Evolutionary conservation across 2,797 vertebrate genomes (phyloP).

Genomic region (Liasis olivaceus): DNA sequence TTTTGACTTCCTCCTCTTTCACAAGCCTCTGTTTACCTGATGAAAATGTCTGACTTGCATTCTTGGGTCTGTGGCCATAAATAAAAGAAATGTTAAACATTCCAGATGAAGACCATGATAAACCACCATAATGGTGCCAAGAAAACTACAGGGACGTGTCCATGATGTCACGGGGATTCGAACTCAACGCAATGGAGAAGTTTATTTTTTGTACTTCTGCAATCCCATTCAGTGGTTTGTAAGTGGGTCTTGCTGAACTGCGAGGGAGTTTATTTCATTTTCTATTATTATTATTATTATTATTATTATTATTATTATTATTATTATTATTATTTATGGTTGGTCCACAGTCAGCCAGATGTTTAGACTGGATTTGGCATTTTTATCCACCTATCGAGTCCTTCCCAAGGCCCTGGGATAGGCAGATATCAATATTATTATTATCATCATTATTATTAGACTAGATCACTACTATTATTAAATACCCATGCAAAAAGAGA

Average conservation of each 20-base stretch:
- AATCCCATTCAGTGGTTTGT: not conserved
- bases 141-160: not conserved
- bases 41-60: not conserved
- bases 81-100: not conserved
- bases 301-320: no score
- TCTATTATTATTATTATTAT: not conserved
- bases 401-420: no score
- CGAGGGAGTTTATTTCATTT: not conserved
- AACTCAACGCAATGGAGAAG: not conserved
- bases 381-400: no score
- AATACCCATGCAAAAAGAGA: not conserved
- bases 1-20: no score
- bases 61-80: not conserved
- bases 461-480: not conserved
- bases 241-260: not conserved
- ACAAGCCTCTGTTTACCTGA: no score
- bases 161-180: not conserved
- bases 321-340: no score
- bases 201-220: not conserved
- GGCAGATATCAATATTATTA: no score
- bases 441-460: not conserved
- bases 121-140: not conserved
- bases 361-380: no score
- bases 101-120: not conserved
- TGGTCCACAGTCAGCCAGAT: no score